phyloP scores from a whole-genome alignment of 2,113 vertebrate species.

The Struthio camelus region DNA sequence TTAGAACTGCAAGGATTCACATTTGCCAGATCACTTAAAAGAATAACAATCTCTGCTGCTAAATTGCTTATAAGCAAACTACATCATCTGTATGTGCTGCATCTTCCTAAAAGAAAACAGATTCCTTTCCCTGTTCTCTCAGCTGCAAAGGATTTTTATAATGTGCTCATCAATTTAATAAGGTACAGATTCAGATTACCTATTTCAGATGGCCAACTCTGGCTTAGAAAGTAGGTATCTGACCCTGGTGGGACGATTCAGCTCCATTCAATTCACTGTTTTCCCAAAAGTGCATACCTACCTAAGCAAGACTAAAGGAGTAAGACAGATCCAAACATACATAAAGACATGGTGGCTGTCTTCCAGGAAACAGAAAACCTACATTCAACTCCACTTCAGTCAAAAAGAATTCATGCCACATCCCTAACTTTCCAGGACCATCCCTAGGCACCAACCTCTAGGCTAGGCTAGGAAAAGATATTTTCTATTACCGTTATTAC shows the following conservation, averaged over 20 bases:
- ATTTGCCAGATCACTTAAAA: conserved; percentile 23
- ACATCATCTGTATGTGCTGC: not conserved
- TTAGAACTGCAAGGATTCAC: not conserved
- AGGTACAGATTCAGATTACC: not conserved
- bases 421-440: not conserved
- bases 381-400: not conserved
- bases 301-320: not conserved
- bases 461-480: not conserved
- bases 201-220: conserved; percentile 13
- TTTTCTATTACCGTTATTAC: not conserved
- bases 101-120: conserved; percentile 27
- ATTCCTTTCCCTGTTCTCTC: not conserved
- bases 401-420: not conserved
- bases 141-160: not conserved
- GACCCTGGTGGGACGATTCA: not conserved
- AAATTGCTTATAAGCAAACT: not conserved
- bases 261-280: not conserved
- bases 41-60: not conserved
- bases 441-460: not conserved
- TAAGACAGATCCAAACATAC: not conserved
- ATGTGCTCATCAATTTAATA: not conserved
- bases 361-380: not conserved
- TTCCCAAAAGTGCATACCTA: not conserved
- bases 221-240: not conserved
- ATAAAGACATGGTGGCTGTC: not conserved